Percentiles rank a stretch among this genome's conserved stretches.
phyloP scores from a whole-genome alignment of 2,888 invertebrate genomes.

The Ochlodes sylvanus region DNA sequence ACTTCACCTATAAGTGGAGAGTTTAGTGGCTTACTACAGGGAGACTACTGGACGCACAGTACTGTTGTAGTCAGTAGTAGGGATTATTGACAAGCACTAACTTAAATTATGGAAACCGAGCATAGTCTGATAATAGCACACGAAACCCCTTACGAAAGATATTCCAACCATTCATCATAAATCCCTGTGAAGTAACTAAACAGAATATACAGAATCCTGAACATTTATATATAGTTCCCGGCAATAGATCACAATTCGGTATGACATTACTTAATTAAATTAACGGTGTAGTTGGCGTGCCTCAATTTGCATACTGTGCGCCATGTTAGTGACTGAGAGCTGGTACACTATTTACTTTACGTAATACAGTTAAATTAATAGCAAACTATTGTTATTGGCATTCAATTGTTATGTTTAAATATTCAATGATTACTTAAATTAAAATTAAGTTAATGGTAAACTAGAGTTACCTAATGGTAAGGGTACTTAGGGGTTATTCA shows the following conservation, averaged over 20 bases:
- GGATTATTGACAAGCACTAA: too few species aligned
- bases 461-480: too few species aligned
- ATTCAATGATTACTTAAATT: too few species aligned
- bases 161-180: background rate
- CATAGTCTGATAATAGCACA: too few species aligned
- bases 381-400: slow-evolving; percentile 1
- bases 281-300: slow-evolving; percentile 34
- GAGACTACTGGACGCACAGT: too few species aligned
- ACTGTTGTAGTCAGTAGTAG: too few species aligned
- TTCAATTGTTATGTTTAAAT: background rate
- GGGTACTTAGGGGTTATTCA: too few species aligned
- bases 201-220: background rate
- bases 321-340: slow-evolving; percentile 22
- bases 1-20: too few species aligned
- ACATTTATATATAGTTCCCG: slow-evolving; percentile 16
- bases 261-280: slow-evolving; percentile 43
- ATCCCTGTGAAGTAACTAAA: background rate
- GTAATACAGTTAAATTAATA: slow-evolving; percentile 10
- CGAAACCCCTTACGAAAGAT: too few species aligned
- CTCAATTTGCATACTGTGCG: slow-evolving; percentile 38
- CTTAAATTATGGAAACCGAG: too few species aligned
- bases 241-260: slow-evolving; percentile 49
- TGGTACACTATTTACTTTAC: slow-evolving; percentile 13
- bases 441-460: too few species aligned
- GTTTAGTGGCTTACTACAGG: too few species aligned